Evolutionary conservation across 2,113 vertebrate species (phyloP).

Genomic region (Pituophis catenifer): DNA sequence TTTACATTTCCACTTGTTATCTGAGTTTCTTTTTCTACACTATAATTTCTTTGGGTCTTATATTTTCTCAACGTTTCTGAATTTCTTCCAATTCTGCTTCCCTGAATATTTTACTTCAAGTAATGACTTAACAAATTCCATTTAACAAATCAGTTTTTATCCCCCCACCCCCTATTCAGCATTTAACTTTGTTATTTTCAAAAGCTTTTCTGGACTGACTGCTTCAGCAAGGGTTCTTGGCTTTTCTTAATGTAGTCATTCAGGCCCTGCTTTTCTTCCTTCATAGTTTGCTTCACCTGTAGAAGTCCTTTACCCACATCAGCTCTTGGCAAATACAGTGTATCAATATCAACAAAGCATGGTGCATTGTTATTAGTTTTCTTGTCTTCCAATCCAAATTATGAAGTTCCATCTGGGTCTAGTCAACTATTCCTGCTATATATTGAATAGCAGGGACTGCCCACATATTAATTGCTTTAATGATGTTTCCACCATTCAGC

Average conservation of each 20-base stretch:
- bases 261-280: background rate
- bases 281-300: background rate
- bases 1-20: background rate
- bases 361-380: background rate
- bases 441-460: background rate
- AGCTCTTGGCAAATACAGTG: background rate
- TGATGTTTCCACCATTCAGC: background rate
- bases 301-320: background rate
- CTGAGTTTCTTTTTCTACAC: background rate
- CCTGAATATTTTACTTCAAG: background rate
- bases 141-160: background rate
- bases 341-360: background rate
- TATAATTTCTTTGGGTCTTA: background rate
- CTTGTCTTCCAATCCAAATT: background rate
- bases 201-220: background rate
- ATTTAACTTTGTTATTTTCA: background rate
- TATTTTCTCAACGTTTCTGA: background rate
- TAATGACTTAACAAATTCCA: background rate
- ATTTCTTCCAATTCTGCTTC: background rate
- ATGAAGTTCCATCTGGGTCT: background rate
- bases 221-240: background rate
- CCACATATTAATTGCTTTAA: background rate
- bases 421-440: background rate
- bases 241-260: background rate
- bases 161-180: background rate